These are phyloP conservation scores for Ophioninae sp. DNA, from an alignment of 2,888 invertebrate species.

Conservation along the genomic window DNA sequence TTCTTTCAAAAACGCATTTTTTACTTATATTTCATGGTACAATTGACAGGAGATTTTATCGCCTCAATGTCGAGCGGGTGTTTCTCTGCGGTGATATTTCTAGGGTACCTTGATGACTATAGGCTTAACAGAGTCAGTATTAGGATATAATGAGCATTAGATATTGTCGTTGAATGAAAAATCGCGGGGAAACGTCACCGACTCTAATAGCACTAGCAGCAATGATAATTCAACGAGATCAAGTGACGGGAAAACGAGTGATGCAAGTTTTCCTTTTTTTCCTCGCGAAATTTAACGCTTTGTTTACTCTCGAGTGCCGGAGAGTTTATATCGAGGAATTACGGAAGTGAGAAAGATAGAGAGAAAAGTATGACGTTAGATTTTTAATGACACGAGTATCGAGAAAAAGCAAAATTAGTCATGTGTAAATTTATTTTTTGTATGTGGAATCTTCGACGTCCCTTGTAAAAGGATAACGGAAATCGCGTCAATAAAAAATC, in stretches of 20 bases:
- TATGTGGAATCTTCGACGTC: conserved; percentile 59
- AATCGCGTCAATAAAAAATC: conserved; percentile 53
- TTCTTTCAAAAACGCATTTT: too few species aligned
- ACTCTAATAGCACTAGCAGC: background rate
- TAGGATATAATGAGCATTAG: conserved; percentile 27
- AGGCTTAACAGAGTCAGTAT: conserved; percentile 23
- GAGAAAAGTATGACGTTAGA: conserved; percentile 33
- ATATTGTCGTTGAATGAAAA: conserved; percentile 27
- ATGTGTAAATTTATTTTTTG: conserved; percentile 69
- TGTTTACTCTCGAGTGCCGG: background rate
- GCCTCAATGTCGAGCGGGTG: background rate
- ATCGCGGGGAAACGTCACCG: conserved; percentile 35
- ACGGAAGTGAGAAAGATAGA: conserved; percentile 5
- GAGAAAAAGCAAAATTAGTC: conserved; percentile 52
- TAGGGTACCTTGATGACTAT: conserved; percentile 7
- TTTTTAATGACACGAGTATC: conserved; percentile 41
- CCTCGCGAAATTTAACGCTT: conserved; percentile 18
- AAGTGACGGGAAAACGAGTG: conserved; percentile 2
- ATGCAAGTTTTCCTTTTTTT: background rate
- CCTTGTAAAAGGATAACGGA: conserved; percentile 32
- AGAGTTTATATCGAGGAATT: conserved; percentile 1
- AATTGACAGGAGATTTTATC: too few species aligned
- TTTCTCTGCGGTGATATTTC: conserved; percentile 2
- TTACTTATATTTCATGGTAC: too few species aligned
- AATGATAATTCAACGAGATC: conserved; percentile 23